Evolutionary conservation across 2,888 invertebrate species (phyloP), one percentile per base, ranked within the genome.

Genomic region (Spicauda simplicius): DNA sequence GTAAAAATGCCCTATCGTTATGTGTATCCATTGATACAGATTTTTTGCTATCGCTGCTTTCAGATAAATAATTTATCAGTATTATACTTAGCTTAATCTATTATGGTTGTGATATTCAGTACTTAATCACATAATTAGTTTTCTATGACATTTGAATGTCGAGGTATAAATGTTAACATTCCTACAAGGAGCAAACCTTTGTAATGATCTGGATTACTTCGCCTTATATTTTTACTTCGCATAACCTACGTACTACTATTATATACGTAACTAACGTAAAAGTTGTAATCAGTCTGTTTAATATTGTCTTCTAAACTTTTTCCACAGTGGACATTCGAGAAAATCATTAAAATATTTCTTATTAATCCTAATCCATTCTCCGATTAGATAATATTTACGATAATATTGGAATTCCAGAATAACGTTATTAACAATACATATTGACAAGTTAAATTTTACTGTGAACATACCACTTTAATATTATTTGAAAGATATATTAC

Each of bases 51-150:
- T 62, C 61, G 60, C 50, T 69, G 56, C 57, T 60, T 60, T 61
- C 52, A 48, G 52, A 60, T 61, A 59, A 68, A 25, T 25, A 25
- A 25, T 64, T 74, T 68, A 70, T 60, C 71, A 72, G 73, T 73
- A 73, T 74, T 74, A 73, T 45, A n/a, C 25, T 52, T 72, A 71
- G 61, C 63, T 66, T 71, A 67, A 65, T 71, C 61, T 68, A 41
- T 54, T 68, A 64, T 33, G 63, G 69, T 70, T 70, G 69, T 72
- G 72, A 72, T 72, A 69, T 68, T 58, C 16, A 37, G 67, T 70
- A 63, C 65, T 65, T 69, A 65, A 67, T 69, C 37, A 25, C 25
- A 63, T 50, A 41, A 41, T 41, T 14, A 41, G 1, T 12, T 14
- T 41, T 33, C 10, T 41, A 11, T 41, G 1, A 41, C 10, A 41